Evolutionary conservation across 1,140 invertebrate species (phyloP).

Genomic region (Euura saliciscinereae): DNA sequence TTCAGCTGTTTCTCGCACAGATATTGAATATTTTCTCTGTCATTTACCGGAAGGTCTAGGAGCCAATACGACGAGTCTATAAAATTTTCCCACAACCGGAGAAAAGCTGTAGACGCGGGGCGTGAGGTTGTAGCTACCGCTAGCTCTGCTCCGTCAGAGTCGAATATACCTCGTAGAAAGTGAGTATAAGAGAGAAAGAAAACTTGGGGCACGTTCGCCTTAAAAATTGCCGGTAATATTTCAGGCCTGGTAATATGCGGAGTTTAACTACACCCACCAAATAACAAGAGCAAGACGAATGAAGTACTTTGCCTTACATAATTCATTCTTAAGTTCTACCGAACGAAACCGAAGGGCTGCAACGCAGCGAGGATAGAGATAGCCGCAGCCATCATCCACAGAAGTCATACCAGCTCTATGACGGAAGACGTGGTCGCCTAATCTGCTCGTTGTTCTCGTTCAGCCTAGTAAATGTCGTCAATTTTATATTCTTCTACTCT

Average conservation of each 20-base stretch:
- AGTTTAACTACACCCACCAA: slow-evolving; percentile 49
- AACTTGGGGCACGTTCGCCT: slow-evolving; percentile 31
- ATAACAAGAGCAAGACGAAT: slow-evolving; percentile 52
- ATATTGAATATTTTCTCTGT: slow-evolving; percentile 13
- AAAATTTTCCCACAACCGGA: not conserved
- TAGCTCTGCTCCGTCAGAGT: not conserved
- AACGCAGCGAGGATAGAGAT: not conserved
- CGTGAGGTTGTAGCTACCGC: not conserved
- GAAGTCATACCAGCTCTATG: not conserved
- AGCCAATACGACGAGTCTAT: not conserved
- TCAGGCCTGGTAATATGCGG: slow-evolving; percentile 44
- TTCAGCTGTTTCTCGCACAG: slow-evolving; percentile 9
- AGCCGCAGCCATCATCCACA: not conserved
- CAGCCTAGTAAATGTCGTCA: not conserved
- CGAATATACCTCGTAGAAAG: not conserved
- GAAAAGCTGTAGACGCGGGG: not conserved
- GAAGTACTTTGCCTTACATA: slow-evolving; percentile 51
- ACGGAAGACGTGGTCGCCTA: slow-evolving; percentile 21
- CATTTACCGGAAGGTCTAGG: slow-evolving; percentile 3
- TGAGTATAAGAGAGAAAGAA: not conserved
- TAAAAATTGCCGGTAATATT: slow-evolving; percentile 48
- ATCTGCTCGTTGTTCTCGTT: slow-evolving; percentile 31
- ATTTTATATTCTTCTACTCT: slow-evolving; percentile 1
- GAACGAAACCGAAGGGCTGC: not conserved
- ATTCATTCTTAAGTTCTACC: slow-evolving; percentile 42